Base-by-base conservation (phyloP, 1,140 invertebrate genomes). In the Drosophila truncata region DNA sequence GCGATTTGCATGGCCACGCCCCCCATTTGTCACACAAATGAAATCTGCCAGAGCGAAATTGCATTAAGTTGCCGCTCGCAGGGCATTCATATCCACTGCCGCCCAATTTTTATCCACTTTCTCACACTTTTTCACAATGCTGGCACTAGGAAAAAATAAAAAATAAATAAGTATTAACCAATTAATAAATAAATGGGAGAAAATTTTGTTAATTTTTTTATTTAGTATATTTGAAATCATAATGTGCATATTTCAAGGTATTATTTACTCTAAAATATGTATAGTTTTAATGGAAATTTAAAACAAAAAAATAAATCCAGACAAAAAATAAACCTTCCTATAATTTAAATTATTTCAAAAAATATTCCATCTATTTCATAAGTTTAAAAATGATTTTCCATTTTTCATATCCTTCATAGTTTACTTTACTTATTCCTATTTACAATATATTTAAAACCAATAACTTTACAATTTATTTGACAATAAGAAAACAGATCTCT, bases 1-100 rank as follows among this genome's bases (percentile, higher is more conserved):
- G 84, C 85, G 85, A 87, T 87, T 87, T 87, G 84, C 84, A 88
- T 87, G 76, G 77, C 84, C 84, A 88, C 84, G 84, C 84, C 84
- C 84, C 64, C 84, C 80, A 88, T 87, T 87, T 87, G 84, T 87
- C 84, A 88, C 84, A 87, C 83, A 87, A 87, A 87, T 87, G 84
- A 87, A 87, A 87, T 87, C 83, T 87, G 84, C 76, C 76, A 63
- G 81, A 88, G 84, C 83, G 72, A 88, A 87, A 87, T 87, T 87
- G 83, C 84, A 87, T 87, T 87, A 87, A 88, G 84, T 87, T 87
- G 84, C 83, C 72, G 76, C 49, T 55, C 44, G 62, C 42, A 44
- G 64, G 82, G 69, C 78, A 86, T 82, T 86, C 80, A 86, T 86
- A 75, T 69, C 55, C 62, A 33, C 46, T 16, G 46, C n/a, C 61